Evolutionary conservation across 2,113 vertebrate species (phyloP).

Genomic region (Diglossa brunneiventris): DNA sequence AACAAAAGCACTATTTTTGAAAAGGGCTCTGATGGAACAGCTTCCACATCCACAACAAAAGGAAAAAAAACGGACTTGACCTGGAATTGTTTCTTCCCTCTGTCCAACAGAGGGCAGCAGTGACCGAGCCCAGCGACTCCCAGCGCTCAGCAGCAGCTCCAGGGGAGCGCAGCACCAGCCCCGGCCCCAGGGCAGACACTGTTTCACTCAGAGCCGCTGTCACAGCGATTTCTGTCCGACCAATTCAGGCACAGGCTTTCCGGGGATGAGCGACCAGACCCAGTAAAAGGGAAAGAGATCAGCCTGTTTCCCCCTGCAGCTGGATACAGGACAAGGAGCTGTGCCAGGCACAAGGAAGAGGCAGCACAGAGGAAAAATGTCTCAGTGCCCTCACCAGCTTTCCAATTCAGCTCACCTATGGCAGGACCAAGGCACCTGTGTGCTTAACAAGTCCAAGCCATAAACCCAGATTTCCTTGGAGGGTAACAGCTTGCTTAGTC

Average conservation of each 20-base stretch:
- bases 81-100: not conserved
- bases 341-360: not conserved
- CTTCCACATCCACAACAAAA: not conserved
- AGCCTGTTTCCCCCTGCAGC: not conserved
- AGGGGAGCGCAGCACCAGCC: not conserved
- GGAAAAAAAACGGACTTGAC: not conserved
- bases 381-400: not conserved
- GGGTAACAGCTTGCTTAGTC: not conserved
- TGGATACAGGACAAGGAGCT: not conserved
- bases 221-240: not conserved
- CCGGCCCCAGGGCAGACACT: accelerated
- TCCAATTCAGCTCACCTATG: not conserved
- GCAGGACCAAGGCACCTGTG: not conserved
- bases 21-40: not conserved
- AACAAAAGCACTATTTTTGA: not conserved
- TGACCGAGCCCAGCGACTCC: not conserved
- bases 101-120: conserved; percentile 50
- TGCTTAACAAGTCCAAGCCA: not conserved
- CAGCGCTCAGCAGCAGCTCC: not conserved
- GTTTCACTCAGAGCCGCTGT: not conserved
- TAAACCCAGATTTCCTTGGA: not conserved
- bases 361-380: not conserved
- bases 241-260: not conserved
- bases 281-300: not conserved
- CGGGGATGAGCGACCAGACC: not conserved